Evolutionary conservation across 1,140 invertebrate genomes (phyloP), one percentile per base, ranked within the genome.

Genomic region (Bombus turneri): DNA sequence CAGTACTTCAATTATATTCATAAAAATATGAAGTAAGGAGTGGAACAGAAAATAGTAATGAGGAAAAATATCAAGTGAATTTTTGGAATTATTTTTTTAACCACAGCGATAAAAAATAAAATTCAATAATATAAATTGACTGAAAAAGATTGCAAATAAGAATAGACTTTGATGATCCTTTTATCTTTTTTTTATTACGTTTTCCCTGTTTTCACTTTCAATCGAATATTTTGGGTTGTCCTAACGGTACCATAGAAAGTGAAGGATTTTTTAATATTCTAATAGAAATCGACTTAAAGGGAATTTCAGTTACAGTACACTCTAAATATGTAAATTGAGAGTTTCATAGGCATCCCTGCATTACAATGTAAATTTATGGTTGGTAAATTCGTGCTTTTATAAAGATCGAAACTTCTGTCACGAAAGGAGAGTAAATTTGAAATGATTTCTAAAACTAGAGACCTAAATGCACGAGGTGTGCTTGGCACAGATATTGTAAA

Each of bases 371-470:
- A 85, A 85, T 80, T 72, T 73, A 80, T 64, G 64, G 43, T 78
- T 34, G 68, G 39, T 47, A 13, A 25, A 80, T 72, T 80, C 41
- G 53, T 80, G 68, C 18, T 39, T 47, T 85, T 37, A 22, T 22
- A 43, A 57, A 72, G 76, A 80, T 85, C 77, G 83, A 73, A 80
- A 34, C 76, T 47, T 25, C 53, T 39, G 39, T 79, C 66, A 84
- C 66, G 83, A 47, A 85, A 85, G 53, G 57, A 85, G 64, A 72
- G 37, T 80, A 85, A 80, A 80, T 79, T 79, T 31, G 28, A 15
- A 69, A 31, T 57, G 47, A 59, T 71, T 59, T 71, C 83, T 78
- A 69, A 79, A 47, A 79, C 79, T 62, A 79, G 68, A 79, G 39
- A 13, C 18, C 59, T 59, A 28, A 28, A 12, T 41, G 34, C n/a